These are phyloP conservation scores for Anguilla marmorata DNA, from an alignment of 2,797 vertebrate genomes.

Conservation along the genomic window DNA sequence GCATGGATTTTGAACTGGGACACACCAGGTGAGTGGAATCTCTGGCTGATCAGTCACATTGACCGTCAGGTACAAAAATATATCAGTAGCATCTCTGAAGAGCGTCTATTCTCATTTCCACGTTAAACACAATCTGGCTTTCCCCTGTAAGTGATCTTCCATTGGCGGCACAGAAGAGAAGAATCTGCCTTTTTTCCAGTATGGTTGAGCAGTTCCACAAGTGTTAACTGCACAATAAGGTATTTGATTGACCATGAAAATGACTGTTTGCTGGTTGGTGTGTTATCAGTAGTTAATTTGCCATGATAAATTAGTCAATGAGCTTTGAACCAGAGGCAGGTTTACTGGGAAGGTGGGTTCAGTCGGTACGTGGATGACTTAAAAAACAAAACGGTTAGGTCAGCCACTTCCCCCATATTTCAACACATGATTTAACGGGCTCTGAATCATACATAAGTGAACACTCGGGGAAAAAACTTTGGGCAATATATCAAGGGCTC, in stretches of 20 bases:
- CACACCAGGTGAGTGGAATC: background rate
- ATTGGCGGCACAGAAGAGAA: background rate
- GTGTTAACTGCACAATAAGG: background rate
- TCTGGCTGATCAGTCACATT: too few species aligned
- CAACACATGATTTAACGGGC: background rate
- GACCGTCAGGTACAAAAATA: too few species aligned
- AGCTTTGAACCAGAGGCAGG: background rate
- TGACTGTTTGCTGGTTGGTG: background rate
- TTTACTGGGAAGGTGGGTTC: background rate
- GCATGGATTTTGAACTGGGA: background rate
- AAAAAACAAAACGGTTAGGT: background rate
- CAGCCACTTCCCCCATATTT: background rate
- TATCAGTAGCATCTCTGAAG: too few species aligned
- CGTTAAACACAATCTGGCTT: too few species aligned
- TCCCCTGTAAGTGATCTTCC: background rate
- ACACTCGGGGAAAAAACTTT: background rate
- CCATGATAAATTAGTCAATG: background rate
- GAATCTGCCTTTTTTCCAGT: background rate
- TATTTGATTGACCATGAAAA: background rate
- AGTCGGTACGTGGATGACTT: background rate
- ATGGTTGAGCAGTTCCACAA: background rate
- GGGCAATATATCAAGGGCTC: background rate
- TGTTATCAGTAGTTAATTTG: background rate
- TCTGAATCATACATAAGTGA: background rate
- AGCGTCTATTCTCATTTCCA: too few species aligned